Evolutionary conservation across 1,140 invertebrate species (phyloP).

Genomic region (Atta colombica): DNA sequence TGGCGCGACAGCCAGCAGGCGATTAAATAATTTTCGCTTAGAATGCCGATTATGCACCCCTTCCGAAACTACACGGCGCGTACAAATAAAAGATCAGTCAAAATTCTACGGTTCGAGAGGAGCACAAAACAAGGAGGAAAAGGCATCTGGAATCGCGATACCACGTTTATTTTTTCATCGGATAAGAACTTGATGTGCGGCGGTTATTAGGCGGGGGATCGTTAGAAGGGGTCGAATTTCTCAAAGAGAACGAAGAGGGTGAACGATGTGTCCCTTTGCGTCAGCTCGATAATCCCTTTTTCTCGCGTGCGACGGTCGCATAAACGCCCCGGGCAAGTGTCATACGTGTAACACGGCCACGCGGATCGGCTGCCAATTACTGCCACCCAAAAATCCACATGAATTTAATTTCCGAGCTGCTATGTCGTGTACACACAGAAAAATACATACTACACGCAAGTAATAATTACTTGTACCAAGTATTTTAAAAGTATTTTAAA

Average conservation of each 20-base stretch:
- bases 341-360: constrained; percentile 18
- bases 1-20: neutral
- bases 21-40: constrained; percentile 31
- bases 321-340: constrained; percentile 47
- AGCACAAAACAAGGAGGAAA: constrained; percentile 12
- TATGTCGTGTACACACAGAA: neutral
- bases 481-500: too few relatives aligned
- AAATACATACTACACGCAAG: too few relatives aligned
- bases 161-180: constrained; percentile 60
- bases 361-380: neutral
- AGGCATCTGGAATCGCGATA: constrained; percentile 11
- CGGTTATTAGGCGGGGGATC: constrained; percentile 60
- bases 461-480: too few relatives aligned
- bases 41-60: constrained; percentile 21
- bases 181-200: neutral
- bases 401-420: constrained; percentile 8
- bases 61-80: neutral
- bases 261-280: constrained; percentile 58
- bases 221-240: constrained; percentile 53
- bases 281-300: constrained; percentile 67
- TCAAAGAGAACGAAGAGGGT: constrained; percentile 18
- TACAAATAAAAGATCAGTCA: constrained; percentile 21
- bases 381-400: constrained; percentile 6
- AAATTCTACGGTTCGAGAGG: neutral
- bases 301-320: neutral